phyloP scores from a whole-genome alignment of 2,797 vertebrate genomes.

The Spatula versicolor region DNA sequence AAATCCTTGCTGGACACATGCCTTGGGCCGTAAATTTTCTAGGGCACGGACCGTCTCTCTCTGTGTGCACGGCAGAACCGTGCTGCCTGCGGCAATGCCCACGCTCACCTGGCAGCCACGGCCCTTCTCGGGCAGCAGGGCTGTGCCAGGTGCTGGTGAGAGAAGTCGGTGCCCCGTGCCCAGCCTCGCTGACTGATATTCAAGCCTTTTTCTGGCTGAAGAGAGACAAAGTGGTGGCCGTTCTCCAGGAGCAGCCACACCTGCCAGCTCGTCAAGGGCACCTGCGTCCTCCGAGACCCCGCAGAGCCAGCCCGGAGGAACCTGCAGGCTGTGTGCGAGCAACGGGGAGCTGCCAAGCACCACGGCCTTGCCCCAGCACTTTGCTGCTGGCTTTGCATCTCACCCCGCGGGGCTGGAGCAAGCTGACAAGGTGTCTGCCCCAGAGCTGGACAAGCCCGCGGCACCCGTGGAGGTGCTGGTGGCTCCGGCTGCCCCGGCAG shows the following conservation, averaged over 20 bases:
- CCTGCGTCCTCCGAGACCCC: not conserved
- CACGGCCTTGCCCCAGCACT: not conserved
- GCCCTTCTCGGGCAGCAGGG: not conserved
- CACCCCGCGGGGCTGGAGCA: not conserved
- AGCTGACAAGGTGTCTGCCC: not conserved
- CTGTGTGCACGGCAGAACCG: not conserved
- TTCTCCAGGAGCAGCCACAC: not conserved
- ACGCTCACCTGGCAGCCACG: not conserved
- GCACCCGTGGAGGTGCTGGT: not conserved
- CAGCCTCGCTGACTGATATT: not conserved
- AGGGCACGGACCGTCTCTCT: not conserved
- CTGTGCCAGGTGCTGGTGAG: not conserved
- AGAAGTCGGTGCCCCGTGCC: not conserved
- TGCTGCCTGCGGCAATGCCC: not conserved
- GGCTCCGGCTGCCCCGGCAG: not conserved
- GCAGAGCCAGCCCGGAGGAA: not conserved
- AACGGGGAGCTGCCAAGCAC: fast-evolving
- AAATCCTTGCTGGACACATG: not conserved
- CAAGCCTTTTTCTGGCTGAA: not conserved
- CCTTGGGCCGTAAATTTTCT: not conserved
- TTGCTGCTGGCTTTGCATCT: not conserved
- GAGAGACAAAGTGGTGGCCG: not conserved
- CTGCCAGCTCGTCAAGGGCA: not conserved
- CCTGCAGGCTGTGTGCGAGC: not conserved
- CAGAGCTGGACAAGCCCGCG: not conserved